A percentile compares a stretch with the other conserved stretches of the same genome.
Evolutionary conservation across 1,140 invertebrate species (phyloP).

Genomic region (Papilio glaucus): DNA sequence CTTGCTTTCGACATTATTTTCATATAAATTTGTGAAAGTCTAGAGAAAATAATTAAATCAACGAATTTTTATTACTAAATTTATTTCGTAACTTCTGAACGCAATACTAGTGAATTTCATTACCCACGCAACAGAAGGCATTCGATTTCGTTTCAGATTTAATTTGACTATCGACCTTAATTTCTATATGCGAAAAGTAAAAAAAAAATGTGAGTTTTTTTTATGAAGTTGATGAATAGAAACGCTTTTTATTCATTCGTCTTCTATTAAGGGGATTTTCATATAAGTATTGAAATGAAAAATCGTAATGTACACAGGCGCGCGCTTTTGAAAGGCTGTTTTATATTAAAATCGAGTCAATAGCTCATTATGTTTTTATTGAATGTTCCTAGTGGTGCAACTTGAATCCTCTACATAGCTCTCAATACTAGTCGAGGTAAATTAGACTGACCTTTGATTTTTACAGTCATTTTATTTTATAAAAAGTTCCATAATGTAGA

Average conservation of each 20-base stretch:
- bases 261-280: background rate
- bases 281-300: conserved; percentile 26
- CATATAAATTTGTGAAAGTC: background rate
- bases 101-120: background rate
- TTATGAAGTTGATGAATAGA: conserved; percentile 18
- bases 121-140: background rate
- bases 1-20: background rate
- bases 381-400: conserved; percentile 17
- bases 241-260: background rate
- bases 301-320: background rate
- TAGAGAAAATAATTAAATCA: background rate
- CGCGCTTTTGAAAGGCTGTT: conserved; percentile 3
- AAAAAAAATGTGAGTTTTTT: background rate
- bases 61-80: background rate
- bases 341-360: background rate
- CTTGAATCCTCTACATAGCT: background rate
- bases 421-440: background rate
- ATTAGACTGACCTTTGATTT: conserved; percentile 6
- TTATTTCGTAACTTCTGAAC: background rate
- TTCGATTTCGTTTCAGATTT: background rate
- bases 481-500: background rate
- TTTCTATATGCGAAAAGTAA: background rate
- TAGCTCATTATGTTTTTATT: conserved; percentile 18
- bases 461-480: conserved; percentile 6
- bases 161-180: background rate